Evolutionary conservation across 2,797 vertebrate species (phyloP).

Genomic region (Eupleurogrammus muticus): DNA sequence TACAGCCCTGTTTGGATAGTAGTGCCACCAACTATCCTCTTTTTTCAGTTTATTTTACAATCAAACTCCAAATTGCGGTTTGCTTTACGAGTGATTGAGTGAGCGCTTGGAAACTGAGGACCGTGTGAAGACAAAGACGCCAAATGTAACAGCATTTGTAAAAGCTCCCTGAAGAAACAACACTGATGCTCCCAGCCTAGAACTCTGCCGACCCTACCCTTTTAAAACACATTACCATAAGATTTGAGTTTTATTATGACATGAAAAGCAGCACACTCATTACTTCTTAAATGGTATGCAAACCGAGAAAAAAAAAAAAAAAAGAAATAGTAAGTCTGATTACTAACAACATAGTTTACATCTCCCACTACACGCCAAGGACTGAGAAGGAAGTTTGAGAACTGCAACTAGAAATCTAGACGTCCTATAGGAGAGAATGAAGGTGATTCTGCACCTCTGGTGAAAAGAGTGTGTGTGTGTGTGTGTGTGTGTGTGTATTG

Average conservation of each 20-base stretch:
- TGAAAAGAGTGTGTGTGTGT: background rate
- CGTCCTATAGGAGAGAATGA: constrained; percentile 37
- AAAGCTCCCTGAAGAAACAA: constrained; percentile 83
- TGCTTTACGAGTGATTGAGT: constrained; percentile 55
- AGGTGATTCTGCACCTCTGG: constrained; percentile 48
- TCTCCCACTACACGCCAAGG: constrained; percentile 58
- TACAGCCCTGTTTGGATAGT: constrained; percentile 71
- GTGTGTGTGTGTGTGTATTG: no score
- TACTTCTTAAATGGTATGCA: constrained; percentile 65
- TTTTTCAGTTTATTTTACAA: constrained; percentile 47
- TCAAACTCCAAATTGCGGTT: constrained; percentile 62
- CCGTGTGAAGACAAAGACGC: constrained; percentile 52
- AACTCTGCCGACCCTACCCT: constrained; percentile 61
- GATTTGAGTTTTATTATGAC: constrained; percentile 60
- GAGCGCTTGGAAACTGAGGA: constrained; percentile 62
- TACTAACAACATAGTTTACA: constrained; percentile 56
- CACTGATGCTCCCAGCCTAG: constrained; percentile 72
- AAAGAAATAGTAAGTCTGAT: constrained; percentile 50
- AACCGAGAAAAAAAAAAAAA: constrained; percentile 47
- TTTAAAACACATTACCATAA: constrained; percentile 57
- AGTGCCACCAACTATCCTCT: constrained; percentile 63
- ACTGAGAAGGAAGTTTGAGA: constrained; percentile 50
- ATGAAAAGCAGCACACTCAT: constrained; percentile 77
- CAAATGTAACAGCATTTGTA: constrained; percentile 72
- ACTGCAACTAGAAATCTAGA: constrained; percentile 35